Evolutionary conservation across 2,113 vertebrate genomes (phyloP).

Genomic region (Lanius ludovicianus): DNA sequence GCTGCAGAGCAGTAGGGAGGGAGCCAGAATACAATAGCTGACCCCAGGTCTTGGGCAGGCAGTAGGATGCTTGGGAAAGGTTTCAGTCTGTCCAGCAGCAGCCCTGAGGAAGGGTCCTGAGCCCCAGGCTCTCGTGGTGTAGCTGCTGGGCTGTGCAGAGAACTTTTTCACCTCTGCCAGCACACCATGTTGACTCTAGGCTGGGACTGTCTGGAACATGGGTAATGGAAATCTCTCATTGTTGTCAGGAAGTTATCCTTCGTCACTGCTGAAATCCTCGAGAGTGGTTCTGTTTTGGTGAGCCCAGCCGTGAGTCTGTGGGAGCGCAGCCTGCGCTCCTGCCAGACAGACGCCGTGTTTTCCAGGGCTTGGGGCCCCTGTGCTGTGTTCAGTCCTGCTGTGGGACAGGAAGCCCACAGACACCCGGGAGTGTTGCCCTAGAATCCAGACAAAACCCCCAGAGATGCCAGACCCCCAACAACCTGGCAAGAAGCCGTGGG

Average conservation of each 20-base stretch:
- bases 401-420: not conserved
- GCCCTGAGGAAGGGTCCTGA: not conserved
- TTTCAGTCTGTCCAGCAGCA: not conserved
- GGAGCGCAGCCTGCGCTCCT: not conserved
- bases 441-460: not conserved
- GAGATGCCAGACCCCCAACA: constrained; percentile 17
- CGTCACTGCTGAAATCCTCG: not conserved
- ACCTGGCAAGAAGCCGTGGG: constrained; percentile 43
- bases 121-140: not conserved
- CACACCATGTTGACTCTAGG: not conserved
- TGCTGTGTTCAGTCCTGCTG: not conserved
- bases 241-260: not conserved
- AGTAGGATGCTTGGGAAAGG: not conserved
- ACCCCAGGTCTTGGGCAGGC: not conserved
- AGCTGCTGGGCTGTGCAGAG: not conserved
- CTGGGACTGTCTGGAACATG: not conserved
- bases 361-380: not conserved
- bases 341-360: not conserved
- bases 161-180: not conserved
- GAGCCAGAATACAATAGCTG: not conserved
- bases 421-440: not conserved
- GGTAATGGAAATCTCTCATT: not conserved
- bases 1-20: not conserved
- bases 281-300: not conserved
- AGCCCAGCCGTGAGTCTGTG: not conserved